A percentile compares a stretch with the other conserved stretches of the same genome.
Evolutionary conservation across 2,113 vertebrate species (phyloP).

Genomic region (Heterotis niloticus): DNA sequence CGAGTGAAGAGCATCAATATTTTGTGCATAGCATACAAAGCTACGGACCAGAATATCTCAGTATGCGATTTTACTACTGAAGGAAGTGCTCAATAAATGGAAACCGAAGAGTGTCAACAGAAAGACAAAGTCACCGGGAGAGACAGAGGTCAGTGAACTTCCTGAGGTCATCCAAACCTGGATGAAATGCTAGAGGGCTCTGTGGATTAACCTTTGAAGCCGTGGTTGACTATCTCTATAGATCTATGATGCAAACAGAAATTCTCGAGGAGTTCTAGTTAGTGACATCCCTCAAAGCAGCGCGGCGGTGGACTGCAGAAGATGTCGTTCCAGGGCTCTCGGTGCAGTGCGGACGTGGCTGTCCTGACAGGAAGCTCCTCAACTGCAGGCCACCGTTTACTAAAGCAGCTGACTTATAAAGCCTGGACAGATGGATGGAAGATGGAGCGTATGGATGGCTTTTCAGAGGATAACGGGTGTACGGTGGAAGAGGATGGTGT

Average conservation of each 20-base stretch:
- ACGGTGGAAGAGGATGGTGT: neutral
- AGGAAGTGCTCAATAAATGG: neutral
- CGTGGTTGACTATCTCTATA: neutral
- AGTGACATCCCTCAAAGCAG: neutral
- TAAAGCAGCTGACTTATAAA: neutral
- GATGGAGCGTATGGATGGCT: neutral
- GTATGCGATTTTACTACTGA: neutral
- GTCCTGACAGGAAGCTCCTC: neutral
- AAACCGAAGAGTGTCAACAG: neutral
- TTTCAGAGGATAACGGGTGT: neutral
- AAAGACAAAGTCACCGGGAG: neutral
- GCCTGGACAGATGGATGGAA: neutral
- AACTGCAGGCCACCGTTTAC: no score
- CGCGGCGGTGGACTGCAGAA: neutral
- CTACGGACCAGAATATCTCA: neutral
- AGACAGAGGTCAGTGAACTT: conserved; percentile 8
- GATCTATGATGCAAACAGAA: neutral
- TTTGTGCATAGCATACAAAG: neutral
- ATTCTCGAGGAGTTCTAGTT: neutral
- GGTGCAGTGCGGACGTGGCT: neutral
- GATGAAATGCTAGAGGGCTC: neutral
- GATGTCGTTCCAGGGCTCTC: neutral
- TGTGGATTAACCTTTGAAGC: neutral
- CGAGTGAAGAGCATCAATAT: neutral
- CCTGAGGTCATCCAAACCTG: neutral